Base-by-base conservation (phyloP, 2,888 invertebrate species). In the Cordilura impudica region DNA sequence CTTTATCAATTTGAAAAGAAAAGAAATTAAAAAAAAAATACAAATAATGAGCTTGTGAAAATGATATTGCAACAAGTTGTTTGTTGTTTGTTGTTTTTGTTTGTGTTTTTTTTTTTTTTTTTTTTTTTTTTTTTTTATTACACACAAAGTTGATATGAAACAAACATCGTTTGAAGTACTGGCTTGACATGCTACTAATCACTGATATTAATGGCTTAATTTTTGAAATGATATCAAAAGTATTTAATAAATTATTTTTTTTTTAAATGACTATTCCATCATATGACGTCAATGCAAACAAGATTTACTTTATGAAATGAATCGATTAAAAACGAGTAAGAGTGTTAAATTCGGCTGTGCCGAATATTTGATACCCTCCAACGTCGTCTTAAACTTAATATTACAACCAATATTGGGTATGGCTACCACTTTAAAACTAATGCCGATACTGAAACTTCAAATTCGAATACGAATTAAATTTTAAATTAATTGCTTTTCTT, bases 181-280 rank as follows among this genome's bases (percentile, higher is more conserved):
- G n/a, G n/a, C n/a, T 67, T 60, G 60, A 73, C 56, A 73, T 65
- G 65, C 45, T 53, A 74, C 26, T 53, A 61, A 60, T 60, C 53
- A 29, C 31, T 29, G 45, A 60, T 31, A 31, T 60, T 74, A 61
- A 61, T 54, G 67, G 54, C 18, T 69, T 61, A 75, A 26, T 26
- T 39, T 39, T 39, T 39, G 4, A 39, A n/a, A 39, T n/a, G 35
- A 39, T 39, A 39, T 39, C 4, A 31, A 39, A 39, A n/a, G 12
- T 39, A 39, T n/a, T 31, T n/a, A 39, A 39, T 39, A 39, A 12
- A 39, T n/a, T n/a, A n/a, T n/a, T n/a, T n/a, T n/a, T n/a, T n/a
- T n/a, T n/a, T n/a, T 4, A n/a, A 4, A 31, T 10, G 35, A 39
- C 12, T 39, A n/a, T 39, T n/a, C 35, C 35, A 39, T 39, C 35